Base-by-base conservation (phyloP, 30 jellyfish, hydroid and myxozoan genomes). In the Cassiopea andromeda region DNA sequence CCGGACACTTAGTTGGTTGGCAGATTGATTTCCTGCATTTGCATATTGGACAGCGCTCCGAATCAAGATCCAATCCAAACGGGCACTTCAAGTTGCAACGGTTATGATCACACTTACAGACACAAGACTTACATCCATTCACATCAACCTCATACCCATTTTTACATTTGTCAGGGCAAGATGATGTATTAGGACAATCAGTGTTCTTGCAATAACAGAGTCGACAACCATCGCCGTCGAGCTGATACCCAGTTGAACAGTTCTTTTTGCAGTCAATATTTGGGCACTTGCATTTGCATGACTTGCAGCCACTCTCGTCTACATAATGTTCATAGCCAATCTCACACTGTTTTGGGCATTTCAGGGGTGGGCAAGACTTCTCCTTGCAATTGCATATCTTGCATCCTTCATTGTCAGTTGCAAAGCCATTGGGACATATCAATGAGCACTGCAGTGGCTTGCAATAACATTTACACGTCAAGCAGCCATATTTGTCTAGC, bases 301-400 rank as follows among this genome's bases (percentile, higher is more conserved):
- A 2, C 19, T 19, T 16, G 75, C 75, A 66, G 4, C 75, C 75
- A 2, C 75, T 16, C 15, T 66, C 27, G 46, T 66, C 75, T 0
- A 66, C 75, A 66, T 16, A 3, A 19, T 66, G 19, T 19, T 66
- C 75, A 66, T 13, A 66, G 75, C 75, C 75, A 16, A 16, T 66
- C 15, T 66, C 75, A 66, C 75, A 66, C 19, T 66, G 75, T 19
- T 13, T 0, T 66, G 75, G 75, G 75, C 75, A 66, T 19, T 66
- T 16, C 4, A 19, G 4, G 14, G 75, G 75, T 66, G 75, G 75
- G 15, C 75, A 66, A 3, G 19, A 66, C 19, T 7, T 66, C 15
- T 14, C 75, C 75, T 66, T 66, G 75, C 75, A 66, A 3, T 66
- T 66, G 75, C 75, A 66, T 19, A 66, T 66, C 46, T 66, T 66